phyloP scores from a whole-genome alignment of 2,888 invertebrate species.

The Pseudococcus viburni region DNA sequence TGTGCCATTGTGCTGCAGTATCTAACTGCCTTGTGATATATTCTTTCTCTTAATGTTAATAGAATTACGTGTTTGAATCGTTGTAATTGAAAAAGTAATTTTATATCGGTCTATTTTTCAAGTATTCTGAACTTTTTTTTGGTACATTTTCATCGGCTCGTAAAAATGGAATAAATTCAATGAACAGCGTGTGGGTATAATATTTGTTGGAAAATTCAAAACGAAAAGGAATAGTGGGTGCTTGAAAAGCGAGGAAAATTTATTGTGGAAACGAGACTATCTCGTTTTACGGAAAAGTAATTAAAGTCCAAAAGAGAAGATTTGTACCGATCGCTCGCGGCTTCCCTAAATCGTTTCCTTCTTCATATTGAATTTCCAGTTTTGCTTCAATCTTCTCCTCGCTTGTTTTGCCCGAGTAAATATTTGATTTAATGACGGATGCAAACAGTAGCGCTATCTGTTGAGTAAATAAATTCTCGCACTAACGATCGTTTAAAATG shows the following conservation, averaged over 20 bases:
- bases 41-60: conserved; percentile 5
- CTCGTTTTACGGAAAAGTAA: conserved; percentile 58
- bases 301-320: conserved; percentile 57
- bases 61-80: not conserved
- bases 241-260: conserved; percentile 31
- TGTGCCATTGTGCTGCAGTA: not conserved
- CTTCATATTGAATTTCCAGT: conserved; percentile 60
- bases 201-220: conserved; percentile 6
- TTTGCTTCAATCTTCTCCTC: conserved; percentile 58
- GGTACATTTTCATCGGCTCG: too few relatives aligned
- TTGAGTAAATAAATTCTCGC: conserved; percentile 60
- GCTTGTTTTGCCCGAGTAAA: conserved; percentile 62
- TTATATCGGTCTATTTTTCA: not conserved
- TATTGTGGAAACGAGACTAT: conserved; percentile 31
- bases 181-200: not conserved
- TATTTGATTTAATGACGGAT: conserved; percentile 64
- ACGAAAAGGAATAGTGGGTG: not conserved
- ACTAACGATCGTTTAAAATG: conserved; percentile 59
- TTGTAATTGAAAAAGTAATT: conserved; percentile 49
- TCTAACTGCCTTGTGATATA: not conserved
- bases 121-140: not conserved
- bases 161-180: not conserved
- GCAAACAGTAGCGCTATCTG: conserved; percentile 64
- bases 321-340: conserved; percentile 54
- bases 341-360: conserved; percentile 54